Base-by-base conservation (phyloP, 2,113 vertebrate species). In the Cinclus mexicanus region DNA sequence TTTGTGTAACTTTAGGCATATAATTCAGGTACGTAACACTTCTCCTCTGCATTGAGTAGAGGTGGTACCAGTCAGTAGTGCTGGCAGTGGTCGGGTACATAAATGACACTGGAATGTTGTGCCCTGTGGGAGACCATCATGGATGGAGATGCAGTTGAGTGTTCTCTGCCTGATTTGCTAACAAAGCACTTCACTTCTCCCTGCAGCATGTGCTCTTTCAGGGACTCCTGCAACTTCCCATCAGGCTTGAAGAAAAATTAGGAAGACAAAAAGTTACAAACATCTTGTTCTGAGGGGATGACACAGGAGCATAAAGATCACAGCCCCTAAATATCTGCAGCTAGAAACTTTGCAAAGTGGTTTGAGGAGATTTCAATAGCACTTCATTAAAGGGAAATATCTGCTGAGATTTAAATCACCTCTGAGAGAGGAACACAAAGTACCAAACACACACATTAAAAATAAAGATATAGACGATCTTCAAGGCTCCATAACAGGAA, bases 311-410 rank as follows among this genome's bases (percentile, higher is more conserved):
- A 21, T 50, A 57, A 80, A 28, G 33, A 74, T 71, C 55, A 56
- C 11, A 67, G 33, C 52, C 56, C 37, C 50, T 82, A 63, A 95
- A 69, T 57, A 63, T 81, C 41, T 61, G 18, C 84, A 61, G 41
- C 52, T 29, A 76, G 65, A 84, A 81, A 59, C 53, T 76, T 75
- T 39, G 25, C 23, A 19, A 76, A 93, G n/a, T 68, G 14, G 8
- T 81, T 84, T 77, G 60, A 65, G 64, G 64, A 79, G 47, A 87
- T 91, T 89, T 87, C 65, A 89, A 59, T 79, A 49, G n/a, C n/a
- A 57, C 29, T 82, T 91, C 55, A 64, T 42, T 64, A 72, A 74
- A 59, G 20, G 14, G 42, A 87, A 93, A 35, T 39, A 82, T 22
- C 37, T 69, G 21, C 35, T 89, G 59, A 50, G 77, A 59, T 84